Conservation (phyloP, 2,113 vertebrate species). For the Podarcis raffonei region DNA sequence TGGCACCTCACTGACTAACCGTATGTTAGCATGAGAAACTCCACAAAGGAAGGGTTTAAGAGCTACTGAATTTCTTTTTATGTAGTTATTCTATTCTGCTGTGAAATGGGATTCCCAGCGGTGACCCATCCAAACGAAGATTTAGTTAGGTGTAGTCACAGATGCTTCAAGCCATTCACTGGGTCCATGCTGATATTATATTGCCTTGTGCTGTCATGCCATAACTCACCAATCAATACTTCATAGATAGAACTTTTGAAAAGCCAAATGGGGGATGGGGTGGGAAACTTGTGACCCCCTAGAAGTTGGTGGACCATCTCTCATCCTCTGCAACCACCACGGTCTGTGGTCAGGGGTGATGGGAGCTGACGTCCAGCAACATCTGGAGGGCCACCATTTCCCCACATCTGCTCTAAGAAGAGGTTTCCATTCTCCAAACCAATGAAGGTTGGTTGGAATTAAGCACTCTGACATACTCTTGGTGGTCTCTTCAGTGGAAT, state of each 20-base stretch:
- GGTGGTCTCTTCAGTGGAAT: background rate
- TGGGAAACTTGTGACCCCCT: no score
- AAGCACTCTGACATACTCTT: background rate
- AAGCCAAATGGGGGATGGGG: background rate
- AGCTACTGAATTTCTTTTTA: background rate
- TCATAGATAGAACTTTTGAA: background rate
- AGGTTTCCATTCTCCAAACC: background rate
- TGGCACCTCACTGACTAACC: no score
- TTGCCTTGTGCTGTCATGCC: background rate
- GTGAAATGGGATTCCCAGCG: background rate
- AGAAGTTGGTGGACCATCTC: no score
- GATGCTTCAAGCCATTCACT: background rate
- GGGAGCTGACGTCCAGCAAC: no score
- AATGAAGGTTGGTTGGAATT: background rate
- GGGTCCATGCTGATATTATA: background rate
- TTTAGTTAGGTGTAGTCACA: background rate
- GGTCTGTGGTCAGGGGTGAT: no score
- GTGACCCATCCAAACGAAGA: background rate
- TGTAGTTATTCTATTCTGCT: background rate
- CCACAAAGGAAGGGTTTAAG: background rate
- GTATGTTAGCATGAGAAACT: no score
- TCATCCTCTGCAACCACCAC: no score
- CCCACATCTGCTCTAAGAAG: background rate
- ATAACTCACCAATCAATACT: background rate
- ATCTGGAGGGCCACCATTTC: no score